These are phyloP conservation scores for Drosophila nebulosa DNA, from an alignment of 1,140 invertebrate species.

Conservation along the genomic window DNA sequence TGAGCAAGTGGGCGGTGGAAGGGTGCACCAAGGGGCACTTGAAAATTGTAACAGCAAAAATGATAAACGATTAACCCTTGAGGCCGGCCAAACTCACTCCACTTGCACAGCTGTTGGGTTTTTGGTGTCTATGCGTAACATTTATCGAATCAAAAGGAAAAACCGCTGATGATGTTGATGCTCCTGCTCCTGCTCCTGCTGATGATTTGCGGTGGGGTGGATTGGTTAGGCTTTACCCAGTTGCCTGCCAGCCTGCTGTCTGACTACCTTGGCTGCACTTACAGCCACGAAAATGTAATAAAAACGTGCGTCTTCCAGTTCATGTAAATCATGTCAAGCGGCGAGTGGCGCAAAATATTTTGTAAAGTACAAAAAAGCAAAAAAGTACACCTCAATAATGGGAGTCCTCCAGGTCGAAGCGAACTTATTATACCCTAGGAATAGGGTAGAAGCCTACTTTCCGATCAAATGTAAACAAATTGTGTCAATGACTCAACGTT, in stretches of 20 bases:
- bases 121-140: conserved; percentile 55
- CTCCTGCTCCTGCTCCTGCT: conserved; percentile 8
- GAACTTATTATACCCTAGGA: not conserved
- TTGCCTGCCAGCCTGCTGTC: not conserved
- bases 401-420: not conserved
- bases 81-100: conserved; percentile 55
- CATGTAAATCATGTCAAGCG: conserved; percentile 76
- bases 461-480: not conserved
- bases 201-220: conserved; percentile 10
- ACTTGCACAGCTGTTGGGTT: conserved; percentile 71
- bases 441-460: not conserved
- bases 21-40: conserved; percentile 44
- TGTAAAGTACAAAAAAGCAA: conserved; percentile 22
- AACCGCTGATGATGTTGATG: conserved; percentile 27
- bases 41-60: conserved; percentile 72
- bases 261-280: conserved; percentile 56
- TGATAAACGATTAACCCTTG: conserved; percentile 65
- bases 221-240: not conserved
- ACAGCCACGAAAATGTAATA: conserved; percentile 77
- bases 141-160: conserved; percentile 61
- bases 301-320: conserved; percentile 73
- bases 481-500: not conserved
- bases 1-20: conserved; percentile 44
- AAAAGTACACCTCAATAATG: conserved; percentile 18
- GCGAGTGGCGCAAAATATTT: conserved; percentile 72